A percentile compares a stretch with the other conserved stretches of the same genome.
phyloP scores from a whole-genome alignment of 2,113 vertebrate genomes.

The Dasyprocta punctata region DNA sequence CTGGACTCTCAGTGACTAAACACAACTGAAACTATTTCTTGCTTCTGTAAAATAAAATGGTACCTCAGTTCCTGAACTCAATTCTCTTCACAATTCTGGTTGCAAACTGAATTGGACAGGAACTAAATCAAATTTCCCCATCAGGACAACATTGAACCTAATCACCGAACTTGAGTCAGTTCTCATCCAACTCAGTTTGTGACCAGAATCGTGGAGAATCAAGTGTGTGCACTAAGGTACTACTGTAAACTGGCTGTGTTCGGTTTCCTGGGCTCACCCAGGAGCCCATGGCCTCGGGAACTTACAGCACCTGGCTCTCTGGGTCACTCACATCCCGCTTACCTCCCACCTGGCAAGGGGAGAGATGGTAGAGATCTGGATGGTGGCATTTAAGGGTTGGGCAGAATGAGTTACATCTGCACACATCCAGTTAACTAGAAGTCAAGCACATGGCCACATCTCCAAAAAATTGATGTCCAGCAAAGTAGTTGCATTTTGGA shows the following conservation, averaged over 20 bases:
- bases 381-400: neutral
- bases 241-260: neutral
- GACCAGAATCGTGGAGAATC: neutral
- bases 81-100: neutral
- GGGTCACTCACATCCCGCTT: neutral
- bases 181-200: neutral
- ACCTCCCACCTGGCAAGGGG: neutral
- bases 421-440: neutral
- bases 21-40: neutral
- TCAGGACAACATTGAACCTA: neutral
- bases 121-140: neutral
- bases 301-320: accelerated
- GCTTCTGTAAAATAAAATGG: neutral
- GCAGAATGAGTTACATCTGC: neutral
- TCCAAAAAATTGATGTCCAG: neutral
- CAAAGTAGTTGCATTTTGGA: neutral
- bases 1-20: neutral
- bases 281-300: neutral
- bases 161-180: neutral
- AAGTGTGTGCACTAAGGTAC: neutral
- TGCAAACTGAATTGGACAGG: neutral
- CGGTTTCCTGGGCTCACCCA: neutral
- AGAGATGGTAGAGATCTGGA: neutral
- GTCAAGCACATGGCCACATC: neutral
- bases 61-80: neutral